These are phyloP conservation scores for Cephalopholis sonnerati DNA, from an alignment of 2,113 vertebrate genomes.

Conservation along the genomic window DNA sequence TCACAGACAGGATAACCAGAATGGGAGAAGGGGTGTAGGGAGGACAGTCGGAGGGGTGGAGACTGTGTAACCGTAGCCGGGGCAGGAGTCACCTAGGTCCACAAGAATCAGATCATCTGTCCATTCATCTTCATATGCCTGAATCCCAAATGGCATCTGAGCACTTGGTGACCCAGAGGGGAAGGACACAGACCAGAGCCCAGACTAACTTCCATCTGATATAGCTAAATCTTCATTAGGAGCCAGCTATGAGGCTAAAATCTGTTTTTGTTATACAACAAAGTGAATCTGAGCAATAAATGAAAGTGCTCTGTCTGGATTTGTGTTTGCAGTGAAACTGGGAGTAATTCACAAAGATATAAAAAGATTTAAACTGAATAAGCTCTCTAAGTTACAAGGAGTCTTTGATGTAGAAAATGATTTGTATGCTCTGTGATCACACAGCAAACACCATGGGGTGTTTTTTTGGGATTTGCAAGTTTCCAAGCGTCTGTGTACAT, in stretches of 20 bases:
- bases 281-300: slow-evolving; percentile 41
- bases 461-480: slow-evolving; percentile 59
- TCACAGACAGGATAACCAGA: slow-evolving; percentile 76
- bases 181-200: slow-evolving; percentile 44
- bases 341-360: slow-evolving; percentile 50
- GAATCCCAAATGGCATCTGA: slow-evolving; percentile 66
- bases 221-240: slow-evolving; percentile 33
- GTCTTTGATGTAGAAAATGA: slow-evolving; percentile 73
- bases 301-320: slow-evolving; percentile 50
- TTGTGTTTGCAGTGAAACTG: slow-evolving; percentile 47
- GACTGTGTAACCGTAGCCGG: slow-evolving; percentile 50
- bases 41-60: slow-evolving; percentile 46
- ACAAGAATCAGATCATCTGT: slow-evolving; percentile 75
- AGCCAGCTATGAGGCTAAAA: slow-evolving; percentile 33
- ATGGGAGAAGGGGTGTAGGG: slow-evolving; percentile 36
- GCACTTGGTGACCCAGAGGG: slow-evolving; percentile 50
- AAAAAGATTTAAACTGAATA: slow-evolving; percentile 62
- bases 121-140: slow-evolving; percentile 80
- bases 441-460: slow-evolving; percentile 67
- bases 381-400: slow-evolving; percentile 51
- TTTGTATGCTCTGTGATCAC: slow-evolving; percentile 76
- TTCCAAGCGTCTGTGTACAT: slow-evolving; percentile 56
- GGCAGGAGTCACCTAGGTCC: slow-evolving; percentile 63
- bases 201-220: slow-evolving; percentile 31
- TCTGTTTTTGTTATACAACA: slow-evolving; percentile 38